Conservation (phyloP, 1,140 invertebrate genomes). For the Neodiprion fabricii region DNA sequence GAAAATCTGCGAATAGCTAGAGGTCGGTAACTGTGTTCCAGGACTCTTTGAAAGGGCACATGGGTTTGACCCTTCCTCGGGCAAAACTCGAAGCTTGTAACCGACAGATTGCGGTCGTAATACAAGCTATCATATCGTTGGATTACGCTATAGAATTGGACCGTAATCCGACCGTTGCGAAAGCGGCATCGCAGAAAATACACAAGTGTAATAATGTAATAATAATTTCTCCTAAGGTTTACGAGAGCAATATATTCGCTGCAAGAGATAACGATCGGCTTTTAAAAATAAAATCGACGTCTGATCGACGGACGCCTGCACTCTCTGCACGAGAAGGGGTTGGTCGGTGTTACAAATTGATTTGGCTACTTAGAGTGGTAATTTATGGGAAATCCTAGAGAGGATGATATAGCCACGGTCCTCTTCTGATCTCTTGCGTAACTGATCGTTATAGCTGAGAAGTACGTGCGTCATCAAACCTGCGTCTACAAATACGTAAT, state of each 20-base stretch:
- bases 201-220: neutral
- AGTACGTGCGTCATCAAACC: neutral
- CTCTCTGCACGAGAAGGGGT: neutral
- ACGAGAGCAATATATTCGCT: too few species aligned
- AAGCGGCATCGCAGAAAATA: neutral
- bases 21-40: neutral
- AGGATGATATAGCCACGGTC: neutral
- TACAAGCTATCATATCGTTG: neutral
- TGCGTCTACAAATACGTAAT: neutral
- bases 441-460: neutral
- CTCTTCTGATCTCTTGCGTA: neutral
- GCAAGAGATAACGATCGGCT: neutral
- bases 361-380: neutral
- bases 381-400: neutral
- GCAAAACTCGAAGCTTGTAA: neutral
- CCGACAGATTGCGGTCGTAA: neutral
- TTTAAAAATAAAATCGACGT: slow-evolving; percentile 8
- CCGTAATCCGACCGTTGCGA: too few species aligned
- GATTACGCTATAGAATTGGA: neutral
- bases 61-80: neutral
- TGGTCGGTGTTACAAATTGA: neutral
- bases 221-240: neutral
- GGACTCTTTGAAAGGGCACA: neutral
- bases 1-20: too few species aligned
- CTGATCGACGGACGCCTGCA: neutral